Base-by-base conservation (phyloP, 2,113 vertebrate genomes). In the Mustela lutreola region DNA sequence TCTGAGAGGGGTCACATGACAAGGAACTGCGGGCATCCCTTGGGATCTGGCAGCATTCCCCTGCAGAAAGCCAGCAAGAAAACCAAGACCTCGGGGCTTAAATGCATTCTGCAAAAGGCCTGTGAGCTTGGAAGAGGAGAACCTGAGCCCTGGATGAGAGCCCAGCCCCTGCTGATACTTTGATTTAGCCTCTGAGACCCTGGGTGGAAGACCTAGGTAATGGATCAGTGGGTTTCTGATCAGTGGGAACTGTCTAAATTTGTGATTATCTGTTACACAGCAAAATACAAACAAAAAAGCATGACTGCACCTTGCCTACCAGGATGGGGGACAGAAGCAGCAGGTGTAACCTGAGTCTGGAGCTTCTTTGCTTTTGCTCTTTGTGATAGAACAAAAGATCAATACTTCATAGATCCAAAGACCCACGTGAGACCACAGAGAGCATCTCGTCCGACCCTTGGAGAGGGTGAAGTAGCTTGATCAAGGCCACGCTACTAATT, bases 1-100 rank as follows among this genome's bases (percentile, higher is more conserved):
- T 2, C 8, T 11, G 16, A 0, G 0, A 16, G 14, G 36, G 28
- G 16, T 0, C 75, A 18, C 39, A 11, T 9, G 9, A 4, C 48
- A 36, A 28, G 33, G 24, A 76, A 24, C 4, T 24, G 1, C 3
- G 4, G 36, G 70, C 39, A 81, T 16, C 24, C 33, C 86, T 76
- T 58, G 26, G 36, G 10, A 82, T 14, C 39, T 8, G 3, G 81
- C 31, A 70, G 36, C 15, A 8, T 6, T 42, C 3, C 24, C 26
- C 39, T 73, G 18, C 16, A 33, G 33, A 12, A 5, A 73, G n/a
- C 33, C 71, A 73, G 7, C 12, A 28, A 63, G 78, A 11, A 63
- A 26, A 45, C 18, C 4, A 80, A 50, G 7, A 83, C 5, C 26
- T 89, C 22, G 1, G 50, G 50, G 42, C 26, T 78, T 63, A 83